Percentiles rank a stretch among this genome's conserved stretches.
Conservation (phyloP, 1,140 invertebrate species). For the Anoplophora glabripennis region DNA sequence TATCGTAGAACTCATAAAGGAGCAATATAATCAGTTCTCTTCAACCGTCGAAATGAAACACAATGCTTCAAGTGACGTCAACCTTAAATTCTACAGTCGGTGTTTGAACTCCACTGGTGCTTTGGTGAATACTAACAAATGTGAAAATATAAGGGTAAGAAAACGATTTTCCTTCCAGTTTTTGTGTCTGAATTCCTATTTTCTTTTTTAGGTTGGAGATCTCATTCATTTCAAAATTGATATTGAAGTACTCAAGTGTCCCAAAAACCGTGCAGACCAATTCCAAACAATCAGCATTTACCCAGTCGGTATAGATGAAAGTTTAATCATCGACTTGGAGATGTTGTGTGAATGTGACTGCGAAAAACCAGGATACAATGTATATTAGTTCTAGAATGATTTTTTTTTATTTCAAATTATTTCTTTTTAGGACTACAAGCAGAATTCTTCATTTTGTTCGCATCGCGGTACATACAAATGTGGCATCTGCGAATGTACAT, state of each 20-base stretch:
- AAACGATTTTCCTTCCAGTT: neutral
- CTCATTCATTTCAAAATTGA: conserved; percentile 50
- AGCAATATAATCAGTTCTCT: conserved; percentile 81
- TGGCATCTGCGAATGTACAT: conserved; percentile 70
- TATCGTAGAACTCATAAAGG: conserved; percentile 68
- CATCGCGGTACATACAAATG: conserved; percentile 60
- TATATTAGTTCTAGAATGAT: conserved; percentile 28
- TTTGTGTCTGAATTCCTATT: conserved; percentile 18
- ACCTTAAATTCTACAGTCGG: conserved; percentile 83
- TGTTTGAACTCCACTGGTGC: conserved; percentile 66
- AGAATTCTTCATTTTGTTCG: conserved; percentile 52
- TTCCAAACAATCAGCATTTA: conserved; percentile 67
- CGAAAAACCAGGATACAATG: conserved; percentile 54
- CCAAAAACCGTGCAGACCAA: conserved; percentile 59
- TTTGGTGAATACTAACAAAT: conserved; percentile 72
- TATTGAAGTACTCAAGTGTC: conserved; percentile 56
- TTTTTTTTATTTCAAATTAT: neutral
- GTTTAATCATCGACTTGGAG: conserved; percentile 66
- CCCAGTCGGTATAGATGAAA: conserved; percentile 74
- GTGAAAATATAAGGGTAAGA: conserved; percentile 66
- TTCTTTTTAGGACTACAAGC: conserved; percentile 42
- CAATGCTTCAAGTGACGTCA: conserved; percentile 79
- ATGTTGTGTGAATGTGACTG: conserved; percentile 75
- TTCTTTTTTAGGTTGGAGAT: conserved; percentile 59
- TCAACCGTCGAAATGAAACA: conserved; percentile 91